Evolutionary conservation across 2,797 vertebrate species (phyloP).

Genomic region (Gymnothorax javanicus): DNA sequence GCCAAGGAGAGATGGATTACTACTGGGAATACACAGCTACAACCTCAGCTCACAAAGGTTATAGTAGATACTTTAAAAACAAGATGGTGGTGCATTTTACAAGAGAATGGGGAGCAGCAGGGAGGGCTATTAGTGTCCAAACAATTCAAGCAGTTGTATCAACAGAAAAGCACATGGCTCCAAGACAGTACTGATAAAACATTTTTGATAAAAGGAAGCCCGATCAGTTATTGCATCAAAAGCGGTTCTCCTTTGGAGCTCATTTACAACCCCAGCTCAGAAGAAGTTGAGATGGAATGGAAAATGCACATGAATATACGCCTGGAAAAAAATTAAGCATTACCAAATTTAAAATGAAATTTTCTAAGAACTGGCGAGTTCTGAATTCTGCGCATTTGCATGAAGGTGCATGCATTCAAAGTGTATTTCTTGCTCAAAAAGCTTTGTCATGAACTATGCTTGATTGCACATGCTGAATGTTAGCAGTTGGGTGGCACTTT

Average conservation of each 20-base stretch:
- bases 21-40: slow-evolving; percentile 34
- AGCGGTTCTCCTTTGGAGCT: background rate
- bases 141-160: background rate
- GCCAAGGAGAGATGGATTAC: slow-evolving; percentile 34
- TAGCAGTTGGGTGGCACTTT: no score
- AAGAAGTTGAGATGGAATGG: no score
- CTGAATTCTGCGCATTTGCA: no score
- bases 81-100: slow-evolving; percentile 5
- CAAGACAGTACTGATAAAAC: background rate
- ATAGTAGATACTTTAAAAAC: slow-evolving; percentile 21
- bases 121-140: background rate
- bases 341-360: background rate
- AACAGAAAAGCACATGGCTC: background rate
- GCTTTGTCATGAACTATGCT: no score
- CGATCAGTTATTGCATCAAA: background rate
- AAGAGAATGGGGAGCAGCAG: background rate
- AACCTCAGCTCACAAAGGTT: slow-evolving; percentile 42
- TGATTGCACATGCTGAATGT: no score
- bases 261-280: no score
- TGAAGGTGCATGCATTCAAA: no score
- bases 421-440: no score
- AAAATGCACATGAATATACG: no score
- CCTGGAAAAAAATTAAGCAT: no score
- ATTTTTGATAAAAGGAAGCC: background rate
- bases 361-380: no score